Conservation (phyloP, 2,113 vertebrate genomes). For the Albula goreensis region DNA sequence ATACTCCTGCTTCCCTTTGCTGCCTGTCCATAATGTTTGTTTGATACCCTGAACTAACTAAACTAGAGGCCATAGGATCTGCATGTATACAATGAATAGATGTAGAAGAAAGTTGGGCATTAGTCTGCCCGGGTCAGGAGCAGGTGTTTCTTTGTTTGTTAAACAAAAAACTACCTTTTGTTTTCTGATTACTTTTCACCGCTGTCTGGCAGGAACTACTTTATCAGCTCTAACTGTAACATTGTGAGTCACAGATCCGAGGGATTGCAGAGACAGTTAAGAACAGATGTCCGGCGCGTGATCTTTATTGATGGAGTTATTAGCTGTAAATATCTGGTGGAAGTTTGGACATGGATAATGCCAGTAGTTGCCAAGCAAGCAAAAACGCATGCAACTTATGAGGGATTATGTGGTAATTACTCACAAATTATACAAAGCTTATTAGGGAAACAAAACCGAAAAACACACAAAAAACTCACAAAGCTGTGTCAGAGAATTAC, state of each 20-base stretch:
- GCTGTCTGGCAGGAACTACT: slow-evolving; percentile 35
- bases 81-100: not conserved
- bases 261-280: not conserved
- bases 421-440: slow-evolving; percentile 16
- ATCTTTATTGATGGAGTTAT: not conserved
- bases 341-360: not conserved
- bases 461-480: not conserved
- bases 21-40: not conserved
- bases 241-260: slow-evolving; percentile 46
- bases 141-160: slow-evolving; percentile 63
- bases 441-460: not conserved
- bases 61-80: not conserved
- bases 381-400: slow-evolving; percentile 4
- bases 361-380: slow-evolving; percentile 17
- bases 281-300: slow-evolving; percentile 30
- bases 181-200: slow-evolving; percentile 25
- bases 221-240: slow-evolving; percentile 18
- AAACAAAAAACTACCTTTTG: slow-evolving; percentile 25
- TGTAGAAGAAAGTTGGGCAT: not conserved
- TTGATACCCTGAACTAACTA: not conserved
- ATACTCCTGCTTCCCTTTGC: not conserved
- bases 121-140: slow-evolving; percentile 37
- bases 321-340: slow-evolving; percentile 11
- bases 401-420: slow-evolving; percentile 18
- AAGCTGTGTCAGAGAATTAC: not conserved